These are phyloP conservation scores for Alectura lathami DNA, from an alignment of 2,113 vertebrate species.

Conservation along the genomic window DNA sequence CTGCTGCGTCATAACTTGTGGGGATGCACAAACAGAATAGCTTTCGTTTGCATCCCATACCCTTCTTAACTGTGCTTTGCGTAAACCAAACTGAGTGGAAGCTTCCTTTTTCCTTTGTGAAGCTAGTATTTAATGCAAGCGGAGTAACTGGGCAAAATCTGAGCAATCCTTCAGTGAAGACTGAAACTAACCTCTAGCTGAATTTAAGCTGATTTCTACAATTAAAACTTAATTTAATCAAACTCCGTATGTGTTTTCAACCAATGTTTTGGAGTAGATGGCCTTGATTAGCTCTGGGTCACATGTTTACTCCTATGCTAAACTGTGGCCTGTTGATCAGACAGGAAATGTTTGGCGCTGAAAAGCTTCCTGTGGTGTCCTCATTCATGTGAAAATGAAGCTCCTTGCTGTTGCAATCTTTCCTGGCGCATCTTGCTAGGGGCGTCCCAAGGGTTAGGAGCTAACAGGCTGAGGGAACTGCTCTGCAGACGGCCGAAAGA, in stretches of 20 bases:
- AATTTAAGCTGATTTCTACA: neutral
- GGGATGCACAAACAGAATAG: neutral
- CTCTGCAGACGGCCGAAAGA: rapidly evolving
- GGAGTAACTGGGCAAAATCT: neutral
- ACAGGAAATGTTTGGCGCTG: slow-evolving; percentile 30
- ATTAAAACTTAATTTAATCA: neutral
- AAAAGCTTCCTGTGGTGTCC: slow-evolving; percentile 29
- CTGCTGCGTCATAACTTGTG: neutral
- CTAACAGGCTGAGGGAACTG: neutral
- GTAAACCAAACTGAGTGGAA: neutral
- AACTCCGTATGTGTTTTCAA: neutral
- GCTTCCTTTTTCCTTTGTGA: neutral
- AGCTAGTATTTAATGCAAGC: neutral
- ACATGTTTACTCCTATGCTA: slow-evolving; percentile 18
- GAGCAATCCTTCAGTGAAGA: neutral
- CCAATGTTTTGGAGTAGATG: neutral
- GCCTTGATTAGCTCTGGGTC: slow-evolving; percentile 3
- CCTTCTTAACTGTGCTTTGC: neutral
- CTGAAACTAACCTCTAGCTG: neutral
- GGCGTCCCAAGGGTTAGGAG: neutral
- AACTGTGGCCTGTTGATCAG: slow-evolving; percentile 26
- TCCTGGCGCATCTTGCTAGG: neutral
- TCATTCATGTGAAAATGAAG: slow-evolving; percentile 51
- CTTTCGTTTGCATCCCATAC: neutral
- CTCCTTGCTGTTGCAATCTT: neutral